Base-by-base conservation (phyloP, 2,888 invertebrate species). In the Notocelia uddmanniana region DNA sequence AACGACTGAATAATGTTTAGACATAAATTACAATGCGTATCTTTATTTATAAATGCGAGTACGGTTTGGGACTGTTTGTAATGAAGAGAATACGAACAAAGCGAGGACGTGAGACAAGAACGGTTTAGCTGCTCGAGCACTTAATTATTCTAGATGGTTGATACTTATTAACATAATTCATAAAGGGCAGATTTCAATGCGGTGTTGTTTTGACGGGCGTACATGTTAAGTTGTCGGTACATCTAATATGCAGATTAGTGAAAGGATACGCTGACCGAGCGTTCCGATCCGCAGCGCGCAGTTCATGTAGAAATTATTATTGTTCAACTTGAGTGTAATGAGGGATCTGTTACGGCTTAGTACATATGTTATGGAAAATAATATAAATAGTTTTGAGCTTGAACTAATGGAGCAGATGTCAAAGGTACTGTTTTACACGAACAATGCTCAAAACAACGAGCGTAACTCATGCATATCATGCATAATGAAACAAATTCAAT, bases 191-290 rank as follows among this genome's bases (percentile, higher is more conserved):
- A 78, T 75, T 79, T 69, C 74, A 74, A 68, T 76, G 74, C 74
- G 73, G 59, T 70, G 23, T 64, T 68, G 74, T 77, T 76, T 76
- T 74, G 72, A 78, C 76, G 74, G 73, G 74, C 75, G 74, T 77
- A 78, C 77, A 79, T 79, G 77, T 80, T 79, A 80, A 80, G 82
- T 83, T 82, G 72, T 71, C 64, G 82, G 83, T 81, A 80, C 83
- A 83, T 85, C 82, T 83, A 85, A 87, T 90, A 92, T 92, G 91
- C 85, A 91, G 89, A 92, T 92, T 88, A 89, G 90, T 85, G 82
- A 84, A 85, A 81, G 86, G 86, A 88, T 89, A 88, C 88, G 48
- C 86, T 85, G 87, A 87, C 84, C 82, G 82, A 82, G 85, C 81
- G 83, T 84, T 85, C 82, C 86, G 81, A 83, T 85, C 83, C 86